Evolutionary conservation across 2,113 vertebrate species (phyloP), one percentile per base, ranked within the genome.

Genomic region (Neolamprologus variostigma): DNA sequence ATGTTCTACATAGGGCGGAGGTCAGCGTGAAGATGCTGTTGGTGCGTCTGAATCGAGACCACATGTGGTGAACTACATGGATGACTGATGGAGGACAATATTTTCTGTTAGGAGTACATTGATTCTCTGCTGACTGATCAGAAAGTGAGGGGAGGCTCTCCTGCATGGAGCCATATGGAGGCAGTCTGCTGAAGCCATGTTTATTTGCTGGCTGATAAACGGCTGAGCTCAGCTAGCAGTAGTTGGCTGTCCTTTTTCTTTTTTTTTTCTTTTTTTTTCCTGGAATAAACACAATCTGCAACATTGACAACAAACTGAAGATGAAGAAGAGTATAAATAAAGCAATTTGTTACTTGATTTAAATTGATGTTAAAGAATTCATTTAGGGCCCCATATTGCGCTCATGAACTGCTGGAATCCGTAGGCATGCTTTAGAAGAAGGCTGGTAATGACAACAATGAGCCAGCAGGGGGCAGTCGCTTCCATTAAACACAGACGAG

Each of bases 381-480:
- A 83, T 26, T 57, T 17, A 13, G 8, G 8, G 23, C 4, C 33
- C 83, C 23, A 81, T 3, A 11, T 5, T 63, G 10, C 4, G 4
- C 10, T 66, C 61, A 3, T 19, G 2, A 17, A 79, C 16, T 79
- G 42, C 31, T 81, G 33, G 17, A 79, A 31, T 71, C 11, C 4
- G 2, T 2, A 19, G 3, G 4, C 8, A 9, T 47, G 23, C 35
- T 80, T 14, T 13, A 50, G 8, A 53, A 8, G 16, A n/a, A 26
- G 42, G 53, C 26, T 66, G 28, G 40, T 53, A 80, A n/a, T 87
- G 73, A 81, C 84, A 53, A 7, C 3, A 47, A 16, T 59, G 7
- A 3, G 14, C 94, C 95, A 93, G 89, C 89, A 95, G 94, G 91
- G 90, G 95, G 94, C 90, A 88, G 80, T 86, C 79, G 53, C 40